phyloP scores from a whole-genome alignment of 35 echinoderm and acorn worm genomes.

The Ophioderma brevispina region DNA sequence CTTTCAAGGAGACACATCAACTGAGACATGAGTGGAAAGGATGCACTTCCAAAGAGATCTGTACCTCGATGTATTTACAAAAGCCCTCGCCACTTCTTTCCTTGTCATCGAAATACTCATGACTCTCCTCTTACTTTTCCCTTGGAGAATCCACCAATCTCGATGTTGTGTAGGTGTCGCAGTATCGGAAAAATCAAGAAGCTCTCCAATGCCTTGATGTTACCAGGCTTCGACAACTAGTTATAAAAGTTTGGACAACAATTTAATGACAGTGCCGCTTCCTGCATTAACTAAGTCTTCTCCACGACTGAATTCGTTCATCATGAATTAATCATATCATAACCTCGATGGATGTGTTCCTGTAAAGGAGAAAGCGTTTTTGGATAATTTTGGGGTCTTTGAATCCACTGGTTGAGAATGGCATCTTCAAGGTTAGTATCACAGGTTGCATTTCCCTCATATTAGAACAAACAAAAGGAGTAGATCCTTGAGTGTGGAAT shows the following conservation, averaged over 20 bases:
- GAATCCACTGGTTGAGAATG: slow-evolving; percentile 36
- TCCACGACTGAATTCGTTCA: slow-evolving; percentile 48
- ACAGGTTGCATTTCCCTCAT: slow-evolving; percentile 37
- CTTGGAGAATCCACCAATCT: slow-evolving; percentile 42
- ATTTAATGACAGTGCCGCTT: slow-evolving; percentile 26
- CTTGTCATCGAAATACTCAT: background rate
- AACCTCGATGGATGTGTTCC: slow-evolving; percentile 14
- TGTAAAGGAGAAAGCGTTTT: background rate
- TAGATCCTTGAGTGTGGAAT: background rate
- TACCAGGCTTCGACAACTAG: slow-evolving; percentile 32
- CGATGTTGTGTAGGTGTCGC: slow-evolving; percentile 26
- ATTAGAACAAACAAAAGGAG: slow-evolving; percentile 23
- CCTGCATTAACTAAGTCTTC: slow-evolving; percentile 11
- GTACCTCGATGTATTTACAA: background rate
- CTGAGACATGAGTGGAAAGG: background rate
- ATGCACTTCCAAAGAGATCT: background rate
- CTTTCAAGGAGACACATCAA: background rate
- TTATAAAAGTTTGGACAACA: slow-evolving; percentile 23
- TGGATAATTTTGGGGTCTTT: slow-evolving; percentile 16
- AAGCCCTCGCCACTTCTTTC: background rate
- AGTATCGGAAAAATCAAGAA: slow-evolving; percentile 31
- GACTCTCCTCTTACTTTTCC: slow-evolving; percentile 41
- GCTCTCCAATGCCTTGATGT: slow-evolving; percentile 41
- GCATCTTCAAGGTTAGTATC: slow-evolving; percentile 41
- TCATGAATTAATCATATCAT: slow-evolving; percentile 47